phyloP scores from a whole-genome alignment of 2,113 vertebrate genomes.

The Apistogramma diplotaenia region DNA sequence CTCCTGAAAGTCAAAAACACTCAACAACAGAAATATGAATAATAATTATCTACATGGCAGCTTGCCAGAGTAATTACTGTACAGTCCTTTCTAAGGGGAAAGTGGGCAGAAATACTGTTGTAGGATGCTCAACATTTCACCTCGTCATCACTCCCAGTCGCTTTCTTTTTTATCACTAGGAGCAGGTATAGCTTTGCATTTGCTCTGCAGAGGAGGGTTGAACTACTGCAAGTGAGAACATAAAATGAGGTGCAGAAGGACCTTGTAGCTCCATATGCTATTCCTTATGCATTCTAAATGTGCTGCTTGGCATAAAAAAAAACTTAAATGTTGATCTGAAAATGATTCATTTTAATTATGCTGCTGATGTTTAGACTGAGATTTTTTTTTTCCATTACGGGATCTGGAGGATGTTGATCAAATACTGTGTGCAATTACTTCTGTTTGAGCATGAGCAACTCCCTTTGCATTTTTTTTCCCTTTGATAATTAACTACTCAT shows the following conservation, averaged over 20 bases:
- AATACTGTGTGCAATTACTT: slow-evolving; percentile 51
- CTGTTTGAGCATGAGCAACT: slow-evolving; percentile 55
- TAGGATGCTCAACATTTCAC: slow-evolving; percentile 58
- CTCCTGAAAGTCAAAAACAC: background rate
- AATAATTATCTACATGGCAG: slow-evolving; percentile 52
- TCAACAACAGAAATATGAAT: slow-evolving; percentile 42
- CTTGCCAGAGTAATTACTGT: slow-evolving; percentile 62
- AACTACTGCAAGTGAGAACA: background rate
- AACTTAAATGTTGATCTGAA: slow-evolving; percentile 11
- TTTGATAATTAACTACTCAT: slow-evolving; percentile 57
- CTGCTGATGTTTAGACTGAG: slow-evolving; percentile 31
- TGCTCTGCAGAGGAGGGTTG: background rate
- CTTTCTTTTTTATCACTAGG: slow-evolving; percentile 22
- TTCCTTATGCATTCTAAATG: background rate
- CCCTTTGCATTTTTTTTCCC: slow-evolving; percentile 55
- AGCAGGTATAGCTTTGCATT: background rate
- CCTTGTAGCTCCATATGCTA: background rate
- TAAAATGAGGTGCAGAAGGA: background rate
- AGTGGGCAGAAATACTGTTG: slow-evolving; percentile 52
- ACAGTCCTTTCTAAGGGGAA: slow-evolving; percentile 21
- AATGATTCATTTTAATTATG: slow-evolving; percentile 48
- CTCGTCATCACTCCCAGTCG: slow-evolving; percentile 43
- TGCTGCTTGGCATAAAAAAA: background rate
- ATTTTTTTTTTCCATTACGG: slow-evolving; percentile 5
- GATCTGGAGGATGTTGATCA: slow-evolving; percentile 36